Conservation (phyloP, 2,888 invertebrate genomes). For the Siphonodentalium dalli region DNA sequence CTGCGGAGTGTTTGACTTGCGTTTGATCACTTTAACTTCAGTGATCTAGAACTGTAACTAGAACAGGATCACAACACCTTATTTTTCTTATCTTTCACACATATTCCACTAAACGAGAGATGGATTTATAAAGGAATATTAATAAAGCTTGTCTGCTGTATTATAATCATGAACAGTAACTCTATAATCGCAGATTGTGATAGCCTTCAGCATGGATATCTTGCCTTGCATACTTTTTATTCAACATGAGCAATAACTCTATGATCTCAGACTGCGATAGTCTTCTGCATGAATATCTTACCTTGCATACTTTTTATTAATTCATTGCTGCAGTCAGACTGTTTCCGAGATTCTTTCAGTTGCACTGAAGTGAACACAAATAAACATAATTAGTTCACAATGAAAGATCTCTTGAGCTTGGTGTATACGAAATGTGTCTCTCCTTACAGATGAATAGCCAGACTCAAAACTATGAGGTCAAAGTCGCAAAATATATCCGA, state of each 20-base stretch:
- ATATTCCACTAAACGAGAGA: too few relatives aligned
- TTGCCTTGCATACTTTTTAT: constrained; percentile 31
- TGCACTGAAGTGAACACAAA: constrained; percentile 50
- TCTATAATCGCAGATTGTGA: background rate
- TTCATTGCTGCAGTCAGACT: constrained; percentile 56
- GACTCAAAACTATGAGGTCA: too few relatives aligned
- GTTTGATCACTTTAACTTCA: too few relatives aligned
- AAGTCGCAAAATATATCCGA: too few relatives aligned
- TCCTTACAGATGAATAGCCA: too few relatives aligned
- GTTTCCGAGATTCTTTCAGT: constrained; percentile 58
- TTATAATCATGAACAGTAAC: background rate
- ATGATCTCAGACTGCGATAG: background rate
- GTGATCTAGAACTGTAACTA: too few relatives aligned
- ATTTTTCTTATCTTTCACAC: too few relatives aligned
- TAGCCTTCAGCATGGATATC: constrained; percentile 1
- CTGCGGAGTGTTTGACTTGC: too few relatives aligned
- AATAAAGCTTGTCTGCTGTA: background rate
- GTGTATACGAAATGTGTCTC: too few relatives aligned
- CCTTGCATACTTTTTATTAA: constrained; percentile 58
- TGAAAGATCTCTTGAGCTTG: too few relatives aligned
- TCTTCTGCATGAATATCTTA: constrained; percentile 27
- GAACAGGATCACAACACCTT: too few relatives aligned
- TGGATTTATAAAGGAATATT: too few relatives aligned
- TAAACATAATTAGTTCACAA: background rate
- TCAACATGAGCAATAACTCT: background rate